Percentiles rank a stretch among this genome's conserved stretches.
Conservation (phyloP, 2,888 invertebrate genomes). For the Melanotus villosus region DNA sequence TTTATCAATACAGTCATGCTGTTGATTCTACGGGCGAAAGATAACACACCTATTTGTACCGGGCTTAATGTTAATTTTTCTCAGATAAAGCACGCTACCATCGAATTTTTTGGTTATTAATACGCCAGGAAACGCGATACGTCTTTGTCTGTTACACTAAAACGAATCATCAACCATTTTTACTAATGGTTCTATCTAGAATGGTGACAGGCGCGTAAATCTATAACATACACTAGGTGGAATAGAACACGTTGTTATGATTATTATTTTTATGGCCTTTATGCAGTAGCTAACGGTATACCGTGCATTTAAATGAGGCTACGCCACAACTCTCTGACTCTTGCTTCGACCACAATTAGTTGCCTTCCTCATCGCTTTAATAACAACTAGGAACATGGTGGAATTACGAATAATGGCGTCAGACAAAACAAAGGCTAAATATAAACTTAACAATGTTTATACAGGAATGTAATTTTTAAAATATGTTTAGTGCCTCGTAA, state of each 20-base stretch:
- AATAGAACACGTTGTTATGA: slow-evolving; percentile 30
- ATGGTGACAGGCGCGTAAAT: slow-evolving; percentile 19
- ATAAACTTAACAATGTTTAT: no score
- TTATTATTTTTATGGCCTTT: slow-evolving; percentile 41
- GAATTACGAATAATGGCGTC: not conserved
- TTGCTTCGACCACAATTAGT: not conserved
- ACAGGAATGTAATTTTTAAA: no score
- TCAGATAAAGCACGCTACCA: slow-evolving; percentile 23
- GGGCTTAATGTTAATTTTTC: slow-evolving; percentile 29
- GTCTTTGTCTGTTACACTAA: slow-evolving; percentile 10
- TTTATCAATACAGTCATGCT: not conserved
- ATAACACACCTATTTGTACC: slow-evolving; percentile 15
- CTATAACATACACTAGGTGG: slow-evolving; percentile 15
- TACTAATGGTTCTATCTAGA: slow-evolving; percentile 18
- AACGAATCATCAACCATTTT: slow-evolving; percentile 12
- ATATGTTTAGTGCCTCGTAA: no score
- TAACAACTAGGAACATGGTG: not conserved
- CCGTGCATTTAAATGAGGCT: slow-evolving; percentile 28
- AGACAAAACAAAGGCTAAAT: no score
- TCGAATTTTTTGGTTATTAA: slow-evolving; percentile 28
- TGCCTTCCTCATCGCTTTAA: not conserved
- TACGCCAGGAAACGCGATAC: slow-evolving; percentile 19
- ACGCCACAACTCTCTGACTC: not conserved
- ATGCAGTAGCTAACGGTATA: slow-evolving; percentile 33
- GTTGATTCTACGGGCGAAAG: not conserved